Evolutionary conservation across 2,797 vertebrate genomes (phyloP), one percentile per base, ranked within the genome.

Genomic region (Tragopan temminckii): DNA sequence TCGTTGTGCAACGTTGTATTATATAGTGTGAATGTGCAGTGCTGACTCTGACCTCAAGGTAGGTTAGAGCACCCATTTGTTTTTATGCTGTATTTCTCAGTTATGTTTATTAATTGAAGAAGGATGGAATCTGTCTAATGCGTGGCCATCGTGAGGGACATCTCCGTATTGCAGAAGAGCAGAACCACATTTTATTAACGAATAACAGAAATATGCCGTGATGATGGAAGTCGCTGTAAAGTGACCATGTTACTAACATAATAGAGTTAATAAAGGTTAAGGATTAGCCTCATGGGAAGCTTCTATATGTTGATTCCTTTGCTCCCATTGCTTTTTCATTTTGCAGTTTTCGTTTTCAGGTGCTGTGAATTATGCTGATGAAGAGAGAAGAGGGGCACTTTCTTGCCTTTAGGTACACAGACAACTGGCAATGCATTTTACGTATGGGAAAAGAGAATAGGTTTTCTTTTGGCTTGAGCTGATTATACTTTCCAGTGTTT

Each of bases 41-140:
- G 2, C 46, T 64, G 29, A 35, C 75, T 80, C 20, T 80, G 64
- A 24, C 48, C 45, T 7, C 1, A 5, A 69, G 58, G 15, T 27
- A 35, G 55, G 27, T 50, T 72, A 89, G n/a, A 75, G 36, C 7
- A 59, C 71, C 45, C 9, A 0, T 11, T 1, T 1, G 1, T 6
- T 55, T 80, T 83, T 71, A 3, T 59, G 33, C 45, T 74, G 15
- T 36, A 7, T 93, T 90, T 87, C 85, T 90, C 48, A 50, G 23
- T 11, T 68, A 57, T 40, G 40, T 5, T 94, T 40, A 2, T 79
- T 80, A 46, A 61, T 46, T 1, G 3, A 33, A 57, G 55, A 80
- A 43, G 66, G 43, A 10, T 8, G 11, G 55, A 58, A 45, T 55
- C 85, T 40, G 1, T 29, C n/a, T 48, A 15, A 42, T 5, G 2